These are phyloP conservation scores for Trissolcus japonicus DNA, from an alignment of 2,888 invertebrate genomes.

Conservation along the genomic window DNA sequence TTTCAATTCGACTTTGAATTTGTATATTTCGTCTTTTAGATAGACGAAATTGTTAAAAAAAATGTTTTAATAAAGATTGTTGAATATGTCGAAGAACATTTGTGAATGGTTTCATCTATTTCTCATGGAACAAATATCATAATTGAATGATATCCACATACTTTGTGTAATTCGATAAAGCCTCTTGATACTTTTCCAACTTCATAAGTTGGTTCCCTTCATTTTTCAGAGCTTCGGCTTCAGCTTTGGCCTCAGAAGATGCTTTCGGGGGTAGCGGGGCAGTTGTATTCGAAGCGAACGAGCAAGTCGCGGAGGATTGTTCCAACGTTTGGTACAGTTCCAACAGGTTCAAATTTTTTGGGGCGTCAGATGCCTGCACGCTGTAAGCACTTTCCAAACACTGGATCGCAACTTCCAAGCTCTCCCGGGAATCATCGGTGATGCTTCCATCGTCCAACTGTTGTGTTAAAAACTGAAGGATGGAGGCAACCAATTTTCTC, in stretches of 20 bases:
- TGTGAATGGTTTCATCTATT: too few relatives aligned
- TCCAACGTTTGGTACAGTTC: constrained; percentile 76
- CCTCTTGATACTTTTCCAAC: constrained; percentile 86
- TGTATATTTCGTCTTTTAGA: too few relatives aligned
- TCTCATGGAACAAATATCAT: too few relatives aligned
- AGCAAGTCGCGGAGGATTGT: constrained; percentile 50
- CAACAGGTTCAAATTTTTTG: constrained; percentile 75
- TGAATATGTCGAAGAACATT: too few relatives aligned
- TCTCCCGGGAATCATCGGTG: constrained; percentile 80
- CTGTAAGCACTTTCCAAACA: constrained; percentile 95
- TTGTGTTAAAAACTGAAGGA: constrained; percentile 79
- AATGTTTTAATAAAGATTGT: too few relatives aligned
- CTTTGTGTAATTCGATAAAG: constrained; percentile 88
- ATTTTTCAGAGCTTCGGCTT: constrained; percentile 86
- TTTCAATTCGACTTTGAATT: too few relatives aligned
- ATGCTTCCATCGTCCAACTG: constrained; percentile 77
- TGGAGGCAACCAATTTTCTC: constrained; percentile 78
- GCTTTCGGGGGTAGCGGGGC: constrained; percentile 77
- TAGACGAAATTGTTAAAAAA: too few relatives aligned
- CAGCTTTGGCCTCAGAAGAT: constrained; percentile 80
- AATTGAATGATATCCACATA: too few relatives aligned
- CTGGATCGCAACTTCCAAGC: constrained; percentile 95
- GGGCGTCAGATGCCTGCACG: constrained; percentile 78
- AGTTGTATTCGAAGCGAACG: constrained; percentile 47
- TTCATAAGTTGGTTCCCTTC: constrained; percentile 95